phyloP scores from a whole-genome alignment of 2,797 vertebrate genomes.

The Cossypha polioptera region DNA sequence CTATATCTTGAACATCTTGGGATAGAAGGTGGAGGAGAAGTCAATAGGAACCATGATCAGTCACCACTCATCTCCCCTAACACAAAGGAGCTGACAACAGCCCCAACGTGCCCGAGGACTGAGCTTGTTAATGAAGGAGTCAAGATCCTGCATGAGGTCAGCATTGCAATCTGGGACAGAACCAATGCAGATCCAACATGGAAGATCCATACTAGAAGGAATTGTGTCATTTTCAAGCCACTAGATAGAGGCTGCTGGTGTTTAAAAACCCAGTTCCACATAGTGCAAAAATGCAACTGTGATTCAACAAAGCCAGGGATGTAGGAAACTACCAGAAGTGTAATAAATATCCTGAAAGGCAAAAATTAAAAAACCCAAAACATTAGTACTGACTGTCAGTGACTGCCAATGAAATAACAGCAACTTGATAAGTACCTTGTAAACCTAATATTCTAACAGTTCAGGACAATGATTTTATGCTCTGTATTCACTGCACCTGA shows the following conservation, averaged over 20 bases:
- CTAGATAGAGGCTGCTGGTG: background rate
- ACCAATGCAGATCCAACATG: background rate
- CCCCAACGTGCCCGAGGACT: background rate
- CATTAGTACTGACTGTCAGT: background rate
- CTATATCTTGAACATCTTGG: background rate
- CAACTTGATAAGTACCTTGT: background rate
- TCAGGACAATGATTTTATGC: background rate
- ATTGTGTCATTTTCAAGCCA: background rate
- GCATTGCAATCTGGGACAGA: background rate
- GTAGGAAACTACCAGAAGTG: background rate
- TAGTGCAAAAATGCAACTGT: background rate
- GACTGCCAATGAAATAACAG: background rate
- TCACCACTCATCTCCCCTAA: fast-evolving
- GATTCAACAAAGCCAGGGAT: background rate
- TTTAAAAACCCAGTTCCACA: background rate
- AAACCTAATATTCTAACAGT: background rate
- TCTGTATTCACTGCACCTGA: background rate
- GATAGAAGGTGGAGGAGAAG: background rate
- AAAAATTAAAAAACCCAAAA: background rate
- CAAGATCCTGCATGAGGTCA: background rate
- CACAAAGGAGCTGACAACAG: background rate
- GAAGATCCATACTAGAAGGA: background rate
- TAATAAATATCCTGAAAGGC: background rate
- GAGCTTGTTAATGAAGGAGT: background rate
- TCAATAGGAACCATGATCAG: fast-evolving